These are phyloP conservation scores for Xiphophorus maculatus DNA, from an alignment of 2,113 vertebrate genomes.

Conservation along the genomic window DNA sequence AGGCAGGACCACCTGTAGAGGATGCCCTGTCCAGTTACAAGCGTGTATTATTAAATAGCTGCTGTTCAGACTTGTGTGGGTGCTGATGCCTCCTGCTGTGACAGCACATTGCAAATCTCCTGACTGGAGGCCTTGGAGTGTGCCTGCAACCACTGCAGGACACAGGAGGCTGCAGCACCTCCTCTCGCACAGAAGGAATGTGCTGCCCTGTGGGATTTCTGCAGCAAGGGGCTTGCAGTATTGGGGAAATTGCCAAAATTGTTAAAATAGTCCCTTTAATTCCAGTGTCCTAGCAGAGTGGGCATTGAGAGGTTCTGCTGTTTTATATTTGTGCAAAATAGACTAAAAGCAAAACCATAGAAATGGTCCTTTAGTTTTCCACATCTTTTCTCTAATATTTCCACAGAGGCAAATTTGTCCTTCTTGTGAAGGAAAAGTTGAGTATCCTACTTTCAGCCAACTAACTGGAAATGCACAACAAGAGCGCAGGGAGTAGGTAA, in stretches of 20 bases:
- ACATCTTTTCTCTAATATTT: background rate
- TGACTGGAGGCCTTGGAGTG: background rate
- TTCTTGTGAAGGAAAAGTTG: background rate
- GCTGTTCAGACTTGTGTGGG: background rate
- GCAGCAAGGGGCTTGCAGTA: background rate
- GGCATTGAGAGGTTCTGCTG: too few relatives aligned
- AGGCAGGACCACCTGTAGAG: background rate
- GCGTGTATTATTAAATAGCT: background rate
- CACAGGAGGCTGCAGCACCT: background rate
- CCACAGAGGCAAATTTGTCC: background rate
- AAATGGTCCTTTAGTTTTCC: background rate
- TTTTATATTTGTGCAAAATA: background rate
- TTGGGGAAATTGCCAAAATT: background rate
- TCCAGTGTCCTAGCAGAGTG: background rate
- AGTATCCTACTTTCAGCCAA: background rate
- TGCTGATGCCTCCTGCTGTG: background rate
- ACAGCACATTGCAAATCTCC: background rate
- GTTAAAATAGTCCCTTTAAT: background rate
- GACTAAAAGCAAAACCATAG: background rate
- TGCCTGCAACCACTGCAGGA: background rate
- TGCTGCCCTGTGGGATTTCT: background rate
- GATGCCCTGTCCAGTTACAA: background rate
- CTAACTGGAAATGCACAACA: background rate
- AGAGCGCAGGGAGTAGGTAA: background rate
- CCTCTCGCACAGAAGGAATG: background rate